A percentile compares a stretch with the other conserved stretches of the same genome.
Evolutionary conservation across 2,888 invertebrate genomes (phyloP).

Genomic region (Erynnis tages): DNA sequence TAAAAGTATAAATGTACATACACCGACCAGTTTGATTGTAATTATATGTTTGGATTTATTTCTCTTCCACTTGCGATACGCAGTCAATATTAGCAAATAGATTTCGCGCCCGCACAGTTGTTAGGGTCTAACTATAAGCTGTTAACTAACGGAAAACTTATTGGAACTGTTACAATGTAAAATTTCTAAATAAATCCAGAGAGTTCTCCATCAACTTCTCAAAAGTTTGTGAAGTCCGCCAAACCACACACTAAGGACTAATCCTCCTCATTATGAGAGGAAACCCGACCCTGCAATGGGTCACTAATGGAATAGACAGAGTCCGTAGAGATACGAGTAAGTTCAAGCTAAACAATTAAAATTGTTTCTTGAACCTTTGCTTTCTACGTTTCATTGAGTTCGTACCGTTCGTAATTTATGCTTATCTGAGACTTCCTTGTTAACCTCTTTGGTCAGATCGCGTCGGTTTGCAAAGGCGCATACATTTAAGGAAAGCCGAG

Average conservation of each 20-base stretch:
- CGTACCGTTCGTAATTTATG: constrained; percentile 33
- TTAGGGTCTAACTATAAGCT: too few relatives aligned
- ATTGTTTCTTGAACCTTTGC: constrained; percentile 12
- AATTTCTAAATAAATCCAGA: too few relatives aligned
- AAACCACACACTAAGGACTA: too few relatives aligned
- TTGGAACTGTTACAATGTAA: too few relatives aligned
- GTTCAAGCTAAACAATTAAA: constrained; percentile 16
- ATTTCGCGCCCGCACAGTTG: not conserved
- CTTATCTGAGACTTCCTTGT: constrained; percentile 38
- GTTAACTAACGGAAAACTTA: too few relatives aligned
- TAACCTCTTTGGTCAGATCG: constrained; percentile 32
- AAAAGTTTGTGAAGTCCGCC: too few relatives aligned
- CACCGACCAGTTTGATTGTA: too few relatives aligned
- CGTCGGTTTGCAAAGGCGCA: constrained; percentile 5
- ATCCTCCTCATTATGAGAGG: too few relatives aligned
- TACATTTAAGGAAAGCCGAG: constrained; percentile 2
- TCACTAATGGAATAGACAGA: not conserved
- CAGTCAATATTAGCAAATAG: not conserved
- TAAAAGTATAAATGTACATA: too few relatives aligned
- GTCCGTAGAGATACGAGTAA: not conserved
- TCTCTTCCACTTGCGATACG: not conserved
- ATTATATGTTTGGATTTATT: too few relatives aligned
- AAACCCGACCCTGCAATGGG: too few relatives aligned
- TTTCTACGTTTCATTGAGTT: constrained; percentile 13
- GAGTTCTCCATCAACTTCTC: too few relatives aligned